Evolutionary conservation across 2,113 vertebrate species (phyloP).

Genomic region (Calonectris borealis): DNA sequence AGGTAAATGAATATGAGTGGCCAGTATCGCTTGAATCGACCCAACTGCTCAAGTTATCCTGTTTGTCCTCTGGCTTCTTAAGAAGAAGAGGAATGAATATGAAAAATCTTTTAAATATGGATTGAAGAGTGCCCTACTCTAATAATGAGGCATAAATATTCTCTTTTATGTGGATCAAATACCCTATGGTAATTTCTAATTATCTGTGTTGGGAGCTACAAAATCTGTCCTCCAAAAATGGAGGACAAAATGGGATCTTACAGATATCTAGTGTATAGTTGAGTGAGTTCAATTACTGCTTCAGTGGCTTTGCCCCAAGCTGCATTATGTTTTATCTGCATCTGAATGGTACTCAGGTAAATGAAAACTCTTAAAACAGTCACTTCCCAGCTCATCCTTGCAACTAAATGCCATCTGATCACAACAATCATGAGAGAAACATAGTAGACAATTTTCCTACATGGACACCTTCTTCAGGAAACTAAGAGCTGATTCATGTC

Average conservation of each 20-base stretch:
- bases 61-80: neutral
- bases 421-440: neutral
- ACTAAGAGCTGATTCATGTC: neutral
- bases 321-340: neutral
- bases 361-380: neutral
- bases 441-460: neutral
- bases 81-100: neutral
- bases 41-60: neutral
- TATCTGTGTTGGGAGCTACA: neutral
- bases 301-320: neutral
- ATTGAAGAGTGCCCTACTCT: neutral
- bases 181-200: neutral
- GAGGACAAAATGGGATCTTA: neutral
- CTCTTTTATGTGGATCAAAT: neutral
- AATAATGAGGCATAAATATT: neutral
- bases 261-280: neutral
- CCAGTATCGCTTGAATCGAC: neutral
- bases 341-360: neutral
- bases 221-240: neutral
- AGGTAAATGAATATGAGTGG: neutral
- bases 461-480: neutral
- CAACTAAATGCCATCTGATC: neutral
- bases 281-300: neutral
- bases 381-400: neutral
- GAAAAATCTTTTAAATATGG: neutral